These are phyloP conservation scores for Ceryle rudis DNA, from an alignment of 2,797 vertebrate species.

Conservation along the genomic window DNA sequence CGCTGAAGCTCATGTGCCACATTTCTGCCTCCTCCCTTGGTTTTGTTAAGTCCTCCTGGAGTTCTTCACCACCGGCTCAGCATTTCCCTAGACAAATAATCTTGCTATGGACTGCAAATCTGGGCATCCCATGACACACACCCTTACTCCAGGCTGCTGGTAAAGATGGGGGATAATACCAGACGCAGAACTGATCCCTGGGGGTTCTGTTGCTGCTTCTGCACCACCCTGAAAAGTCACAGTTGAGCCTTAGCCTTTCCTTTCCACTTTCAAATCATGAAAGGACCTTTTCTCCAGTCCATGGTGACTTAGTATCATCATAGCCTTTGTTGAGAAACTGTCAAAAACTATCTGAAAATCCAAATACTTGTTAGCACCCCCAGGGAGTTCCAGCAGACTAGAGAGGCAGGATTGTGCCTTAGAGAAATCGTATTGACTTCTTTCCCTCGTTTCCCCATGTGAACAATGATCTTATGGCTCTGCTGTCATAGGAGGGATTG, in stretches of 20 bases:
- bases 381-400: neutral
- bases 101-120: neutral
- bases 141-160: neutral
- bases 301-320: neutral
- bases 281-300: neutral
- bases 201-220: neutral
- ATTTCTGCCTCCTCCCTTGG: neutral
- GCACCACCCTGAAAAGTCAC: neutral
- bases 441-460: neutral
- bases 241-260: neutral
- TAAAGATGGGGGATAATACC: neutral
- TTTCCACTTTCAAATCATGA: neutral
- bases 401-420: neutral
- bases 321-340: neutral
- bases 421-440: neutral
- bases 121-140: neutral
- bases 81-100: neutral
- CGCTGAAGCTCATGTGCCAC: neutral
- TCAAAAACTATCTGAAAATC: neutral
- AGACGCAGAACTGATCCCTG: neutral
- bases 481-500: neutral
- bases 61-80: neutral
- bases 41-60: neutral
- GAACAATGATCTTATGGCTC: neutral
- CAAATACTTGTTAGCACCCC: neutral